These are phyloP conservation scores for Pristionchus mayeri DNA, from an alignment of 2,888 invertebrate species.

Conservation along the genomic window DNA sequence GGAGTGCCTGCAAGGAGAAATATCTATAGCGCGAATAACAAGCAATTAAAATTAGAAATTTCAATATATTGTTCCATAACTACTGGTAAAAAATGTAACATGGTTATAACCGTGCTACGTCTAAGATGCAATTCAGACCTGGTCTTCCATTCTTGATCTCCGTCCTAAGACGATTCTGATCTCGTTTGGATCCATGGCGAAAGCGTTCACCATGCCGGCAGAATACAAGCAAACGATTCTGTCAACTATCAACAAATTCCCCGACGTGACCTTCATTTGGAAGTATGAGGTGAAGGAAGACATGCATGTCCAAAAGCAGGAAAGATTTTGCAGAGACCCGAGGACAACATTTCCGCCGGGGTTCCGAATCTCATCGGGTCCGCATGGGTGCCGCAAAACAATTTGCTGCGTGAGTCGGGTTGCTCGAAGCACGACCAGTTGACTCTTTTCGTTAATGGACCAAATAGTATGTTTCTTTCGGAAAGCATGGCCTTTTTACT, in stretches of 20 bases:
- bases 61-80: too few relatives aligned
- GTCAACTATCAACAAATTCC: slow-evolving; percentile 53
- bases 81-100: too few relatives aligned
- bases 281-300: slow-evolving; percentile 55
- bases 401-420: slow-evolving; percentile 8
- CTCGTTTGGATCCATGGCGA: slow-evolving; percentile 61
- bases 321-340: neutral
- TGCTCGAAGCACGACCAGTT: neutral
- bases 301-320: too few relatives aligned
- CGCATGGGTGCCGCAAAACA: neutral
- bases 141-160: slow-evolving; percentile 14
- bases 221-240: slow-evolving; percentile 54
- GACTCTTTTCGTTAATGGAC: neutral
- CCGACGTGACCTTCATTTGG: slow-evolving; percentile 60
- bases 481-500: neutral
- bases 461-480: neutral
- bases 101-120: too few relatives aligned
- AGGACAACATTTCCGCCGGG: neutral
- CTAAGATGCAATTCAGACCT: too few relatives aligned
- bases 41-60: too few relatives aligned
- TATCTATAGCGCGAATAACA: too few relatives aligned
- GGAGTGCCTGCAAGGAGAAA: too few relatives aligned
- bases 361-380: neutral
- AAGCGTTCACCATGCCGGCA: slow-evolving; percentile 57
- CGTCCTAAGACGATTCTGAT: slow-evolving; percentile 50